Percentiles rank a stretch among this genome's conserved stretches.
Conservation (phyloP, 2,113 vertebrate genomes). For the Pionites leucogaster region DNA sequence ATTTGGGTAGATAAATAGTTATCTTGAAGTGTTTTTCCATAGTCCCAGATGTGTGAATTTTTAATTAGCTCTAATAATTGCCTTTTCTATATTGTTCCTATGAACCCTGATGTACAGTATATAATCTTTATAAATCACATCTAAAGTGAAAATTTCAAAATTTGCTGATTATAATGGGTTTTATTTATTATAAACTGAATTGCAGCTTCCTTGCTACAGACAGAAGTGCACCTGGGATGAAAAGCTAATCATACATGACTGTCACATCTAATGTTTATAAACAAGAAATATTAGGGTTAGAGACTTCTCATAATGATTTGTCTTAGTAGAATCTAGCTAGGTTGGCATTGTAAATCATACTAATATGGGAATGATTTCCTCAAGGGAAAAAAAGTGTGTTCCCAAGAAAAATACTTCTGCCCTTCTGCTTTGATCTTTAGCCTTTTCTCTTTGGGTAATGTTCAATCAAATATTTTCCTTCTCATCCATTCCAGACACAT, state of each 20-base stretch:
- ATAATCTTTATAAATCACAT: background rate
- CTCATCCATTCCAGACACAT: background rate
- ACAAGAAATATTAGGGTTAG: background rate
- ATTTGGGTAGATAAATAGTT: background rate
- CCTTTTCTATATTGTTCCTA: constrained; percentile 17
- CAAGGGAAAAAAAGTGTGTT: background rate
- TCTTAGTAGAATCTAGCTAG: background rate
- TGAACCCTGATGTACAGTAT: background rate
- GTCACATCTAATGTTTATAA: background rate
- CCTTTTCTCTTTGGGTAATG: background rate
- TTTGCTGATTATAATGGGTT: background rate
- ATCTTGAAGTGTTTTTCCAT: background rate
- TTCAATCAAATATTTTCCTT: background rate
- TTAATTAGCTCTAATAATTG: constrained; percentile 10
- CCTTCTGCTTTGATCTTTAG: background rate
- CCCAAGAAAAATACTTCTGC: background rate
- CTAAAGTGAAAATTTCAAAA: background rate
- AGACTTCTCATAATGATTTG: background rate
- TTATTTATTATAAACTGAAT: background rate
- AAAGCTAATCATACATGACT: background rate
- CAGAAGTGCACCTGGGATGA: background rate
- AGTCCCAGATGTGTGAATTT: constrained; percentile 13
- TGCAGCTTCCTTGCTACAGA: background rate
- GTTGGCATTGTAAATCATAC: background rate
- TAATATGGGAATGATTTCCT: background rate